These are phyloP conservation scores for Oncorhynchus gorbuscha DNA, from an alignment of 2,113 vertebrate genomes.

Conservation along the genomic window DNA sequence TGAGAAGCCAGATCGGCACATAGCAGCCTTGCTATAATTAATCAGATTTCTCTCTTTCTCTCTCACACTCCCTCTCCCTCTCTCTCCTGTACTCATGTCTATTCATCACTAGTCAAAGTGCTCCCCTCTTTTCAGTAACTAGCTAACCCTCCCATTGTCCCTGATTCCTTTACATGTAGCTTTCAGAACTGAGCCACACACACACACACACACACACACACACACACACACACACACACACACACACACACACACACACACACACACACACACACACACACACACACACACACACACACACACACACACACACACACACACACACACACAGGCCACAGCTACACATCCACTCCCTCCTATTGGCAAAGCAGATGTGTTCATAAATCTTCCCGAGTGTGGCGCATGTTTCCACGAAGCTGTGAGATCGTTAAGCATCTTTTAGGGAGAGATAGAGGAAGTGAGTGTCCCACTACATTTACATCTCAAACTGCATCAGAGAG, in stretches of 20 bases:
- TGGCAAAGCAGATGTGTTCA: slow-evolving; percentile 28
- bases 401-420: background rate
- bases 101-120: slow-evolving; percentile 83
- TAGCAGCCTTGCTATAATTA: slow-evolving; percentile 91
- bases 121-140: slow-evolving; percentile 35
- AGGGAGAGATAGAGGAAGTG: slow-evolving; percentile 3
- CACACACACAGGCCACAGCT: background rate
- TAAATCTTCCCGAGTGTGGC: slow-evolving; percentile 12
- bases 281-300: background rate
- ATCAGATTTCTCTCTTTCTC: slow-evolving; percentile 70
- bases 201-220: background rate
- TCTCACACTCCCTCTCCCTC: slow-evolving; percentile 15
- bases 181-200: background rate
- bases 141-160: background rate
- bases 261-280: background rate
- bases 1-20: slow-evolving; percentile 91
- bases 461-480: background rate
- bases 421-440: slow-evolving; percentile 21
- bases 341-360: background rate
- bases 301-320: background rate
- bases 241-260: background rate
- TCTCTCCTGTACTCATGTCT: slow-evolving; percentile 70
- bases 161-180: background rate
- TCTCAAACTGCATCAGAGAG: background rate
- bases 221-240: background rate